A percentile compares a stretch with the other conserved stretches of the same genome.
Conservation (phyloP, 2,113 vertebrate genomes). For the Anser cygnoides region DNA sequence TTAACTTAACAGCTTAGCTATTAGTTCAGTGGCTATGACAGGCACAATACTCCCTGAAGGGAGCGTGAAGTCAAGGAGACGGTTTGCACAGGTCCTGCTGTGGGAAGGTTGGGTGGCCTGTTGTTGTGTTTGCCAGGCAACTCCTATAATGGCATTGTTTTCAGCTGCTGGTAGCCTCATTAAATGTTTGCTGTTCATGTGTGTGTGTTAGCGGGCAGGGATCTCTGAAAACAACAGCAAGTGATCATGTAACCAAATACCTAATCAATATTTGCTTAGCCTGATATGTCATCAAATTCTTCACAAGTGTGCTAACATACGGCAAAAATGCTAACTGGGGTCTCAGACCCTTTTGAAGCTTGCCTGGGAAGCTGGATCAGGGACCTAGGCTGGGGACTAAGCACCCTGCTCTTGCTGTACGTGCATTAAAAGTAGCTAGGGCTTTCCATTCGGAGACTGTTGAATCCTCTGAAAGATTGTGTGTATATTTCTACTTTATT, state of each 20-base stretch:
- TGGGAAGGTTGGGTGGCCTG: background rate
- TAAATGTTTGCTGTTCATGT: background rate
- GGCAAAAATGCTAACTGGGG: background rate
- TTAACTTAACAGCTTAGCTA: background rate
- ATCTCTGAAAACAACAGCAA: conserved; percentile 45
- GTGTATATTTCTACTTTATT: background rate
- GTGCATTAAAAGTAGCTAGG: background rate
- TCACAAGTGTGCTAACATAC: background rate
- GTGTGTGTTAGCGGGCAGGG: background rate
- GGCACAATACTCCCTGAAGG: background rate
- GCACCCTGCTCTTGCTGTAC: background rate
- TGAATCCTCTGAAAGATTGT: background rate
- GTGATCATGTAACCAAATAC: conserved; percentile 11
- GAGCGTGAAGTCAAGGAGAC: background rate
- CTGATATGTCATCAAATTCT: background rate
- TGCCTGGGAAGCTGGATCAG: background rate
- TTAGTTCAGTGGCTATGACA: background rate
- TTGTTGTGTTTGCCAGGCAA: background rate
- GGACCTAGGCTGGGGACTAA: background rate
- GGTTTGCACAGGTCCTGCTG: background rate
- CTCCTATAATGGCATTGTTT: background rate
- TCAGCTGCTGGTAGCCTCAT: background rate
- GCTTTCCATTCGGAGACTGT: background rate
- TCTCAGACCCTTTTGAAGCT: background rate
- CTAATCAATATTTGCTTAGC: conserved; percentile 21